These are phyloP conservation scores for Atrichornis clamosus DNA, from an alignment of 2,113 vertebrate species.

Conservation along the genomic window DNA sequence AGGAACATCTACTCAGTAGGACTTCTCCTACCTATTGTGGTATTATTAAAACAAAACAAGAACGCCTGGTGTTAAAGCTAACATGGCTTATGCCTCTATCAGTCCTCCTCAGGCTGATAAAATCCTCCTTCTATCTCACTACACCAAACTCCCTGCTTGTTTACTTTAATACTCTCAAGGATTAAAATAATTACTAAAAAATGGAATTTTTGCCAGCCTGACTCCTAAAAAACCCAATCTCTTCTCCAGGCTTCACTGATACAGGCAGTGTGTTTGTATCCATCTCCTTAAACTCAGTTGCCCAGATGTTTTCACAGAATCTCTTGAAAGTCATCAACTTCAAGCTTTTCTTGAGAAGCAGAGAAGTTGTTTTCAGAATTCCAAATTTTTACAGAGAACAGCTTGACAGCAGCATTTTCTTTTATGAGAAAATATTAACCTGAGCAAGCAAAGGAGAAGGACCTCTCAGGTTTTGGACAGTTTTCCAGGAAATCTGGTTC, in stretches of 20 bases:
- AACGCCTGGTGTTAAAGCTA: background rate
- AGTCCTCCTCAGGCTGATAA: background rate
- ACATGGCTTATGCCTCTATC: background rate
- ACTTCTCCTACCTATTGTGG: background rate
- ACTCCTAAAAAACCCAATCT: background rate
- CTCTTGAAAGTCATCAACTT: background rate
- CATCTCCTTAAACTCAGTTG: background rate
- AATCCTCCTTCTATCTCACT: background rate
- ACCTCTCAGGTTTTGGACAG: background rate
- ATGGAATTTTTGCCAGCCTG: background rate
- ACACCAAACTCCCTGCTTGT: background rate
- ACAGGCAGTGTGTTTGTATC: background rate
- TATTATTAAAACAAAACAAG: background rate
- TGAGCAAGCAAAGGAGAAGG: background rate
- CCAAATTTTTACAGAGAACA: background rate
- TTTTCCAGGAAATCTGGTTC: background rate
- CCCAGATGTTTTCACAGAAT: background rate
- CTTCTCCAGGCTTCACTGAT: background rate
- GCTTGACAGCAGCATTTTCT: background rate
- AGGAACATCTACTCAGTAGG: background rate
- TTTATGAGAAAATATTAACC: background rate
- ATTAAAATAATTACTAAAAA: background rate
- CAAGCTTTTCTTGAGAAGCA: background rate
- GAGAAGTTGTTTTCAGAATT: background rate
- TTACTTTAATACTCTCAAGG: background rate